phyloP scores from a whole-genome alignment of 2,797 vertebrate species.

The Geotrypetes seraphini region DNA sequence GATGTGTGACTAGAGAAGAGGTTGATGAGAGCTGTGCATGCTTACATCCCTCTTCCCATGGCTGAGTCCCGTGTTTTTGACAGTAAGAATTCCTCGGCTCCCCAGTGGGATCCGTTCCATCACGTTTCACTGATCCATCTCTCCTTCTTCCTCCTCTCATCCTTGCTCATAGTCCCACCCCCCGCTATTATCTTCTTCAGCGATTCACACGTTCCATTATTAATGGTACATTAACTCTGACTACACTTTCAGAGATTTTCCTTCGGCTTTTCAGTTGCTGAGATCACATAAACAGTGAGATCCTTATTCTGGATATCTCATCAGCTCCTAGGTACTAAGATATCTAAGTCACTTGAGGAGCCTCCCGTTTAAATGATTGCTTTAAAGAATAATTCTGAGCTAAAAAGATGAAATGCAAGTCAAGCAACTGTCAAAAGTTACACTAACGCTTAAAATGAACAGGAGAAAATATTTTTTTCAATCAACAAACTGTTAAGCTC shows the following conservation, averaged over 20 bases:
- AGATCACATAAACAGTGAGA: slow-evolving; percentile 36
- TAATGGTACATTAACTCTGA: slow-evolving; percentile 60
- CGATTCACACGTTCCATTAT: slow-evolving; percentile 49
- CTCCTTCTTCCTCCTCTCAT: slow-evolving; percentile 45
- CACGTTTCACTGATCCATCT: slow-evolving; percentile 62
- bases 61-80: no score
- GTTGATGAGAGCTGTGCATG: no score
- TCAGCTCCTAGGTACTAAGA: slow-evolving; percentile 17
- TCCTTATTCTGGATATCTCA: slow-evolving; percentile 33
- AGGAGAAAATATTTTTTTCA: no score
- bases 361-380: slow-evolving; percentile 1
- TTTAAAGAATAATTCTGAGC: no score
- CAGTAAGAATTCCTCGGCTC: slow-evolving; percentile 42
- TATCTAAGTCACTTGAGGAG: neutral
- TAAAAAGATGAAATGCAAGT: no score
- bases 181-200: slow-evolving; percentile 34
- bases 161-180: slow-evolving; percentile 30
- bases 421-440: no score
- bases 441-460: no score
- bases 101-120: slow-evolving; percentile 35
- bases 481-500: no score
- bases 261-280: slow-evolving; percentile 24
- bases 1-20: no score
- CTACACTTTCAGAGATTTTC: slow-evolving; percentile 48
- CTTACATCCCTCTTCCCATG: no score